A percentile compares a stretch with the other conserved stretches of the same genome.
These are phyloP conservation scores for Origma solitaria DNA, from an alignment of 2,113 vertebrate genomes.

Conservation along the genomic window DNA sequence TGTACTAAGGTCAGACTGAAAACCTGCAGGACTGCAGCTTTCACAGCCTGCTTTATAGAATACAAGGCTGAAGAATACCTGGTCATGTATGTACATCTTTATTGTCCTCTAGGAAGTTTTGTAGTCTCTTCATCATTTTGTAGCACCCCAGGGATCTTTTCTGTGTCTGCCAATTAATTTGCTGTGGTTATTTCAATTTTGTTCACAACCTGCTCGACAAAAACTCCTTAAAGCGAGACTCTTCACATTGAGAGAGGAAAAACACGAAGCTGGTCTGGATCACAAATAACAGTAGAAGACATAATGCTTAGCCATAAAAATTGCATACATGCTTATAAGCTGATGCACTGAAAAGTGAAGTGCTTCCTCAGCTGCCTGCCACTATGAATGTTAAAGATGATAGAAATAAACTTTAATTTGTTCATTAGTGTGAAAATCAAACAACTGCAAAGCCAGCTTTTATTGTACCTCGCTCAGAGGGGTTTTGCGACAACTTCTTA, in stretches of 20 bases:
- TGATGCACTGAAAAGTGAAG: constrained; percentile 12
- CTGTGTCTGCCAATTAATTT: constrained; percentile 17
- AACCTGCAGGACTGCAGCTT: not conserved
- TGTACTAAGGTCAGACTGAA: not conserved
- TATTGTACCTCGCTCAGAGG: accelerated
- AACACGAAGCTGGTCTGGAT: not conserved
- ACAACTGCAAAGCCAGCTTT: not conserved
- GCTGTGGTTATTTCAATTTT: constrained; percentile 21
- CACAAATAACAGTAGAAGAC: constrained; percentile 27
- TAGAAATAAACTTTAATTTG: constrained; percentile 11
- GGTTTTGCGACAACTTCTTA: not conserved
- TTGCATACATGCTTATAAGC: not conserved
- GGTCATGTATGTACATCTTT: not conserved
- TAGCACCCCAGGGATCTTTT: not conserved
- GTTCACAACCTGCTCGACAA: not conserved
- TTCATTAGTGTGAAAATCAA: constrained; percentile 21
- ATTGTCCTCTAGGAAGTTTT: not conserved
- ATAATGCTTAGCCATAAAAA: constrained; percentile 24
- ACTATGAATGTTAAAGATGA: constrained; percentile 1
- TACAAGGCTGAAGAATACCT: not conserved
- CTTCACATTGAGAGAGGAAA: not conserved
- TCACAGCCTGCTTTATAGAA: not conserved
- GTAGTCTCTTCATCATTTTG: not conserved
- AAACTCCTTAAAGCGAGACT: not conserved
- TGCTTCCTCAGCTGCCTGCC: constrained; percentile 60